These are phyloP conservation scores for Rotaria socialis DNA, from an alignment of 2,888 invertebrate genomes.

Conservation along the genomic window DNA sequence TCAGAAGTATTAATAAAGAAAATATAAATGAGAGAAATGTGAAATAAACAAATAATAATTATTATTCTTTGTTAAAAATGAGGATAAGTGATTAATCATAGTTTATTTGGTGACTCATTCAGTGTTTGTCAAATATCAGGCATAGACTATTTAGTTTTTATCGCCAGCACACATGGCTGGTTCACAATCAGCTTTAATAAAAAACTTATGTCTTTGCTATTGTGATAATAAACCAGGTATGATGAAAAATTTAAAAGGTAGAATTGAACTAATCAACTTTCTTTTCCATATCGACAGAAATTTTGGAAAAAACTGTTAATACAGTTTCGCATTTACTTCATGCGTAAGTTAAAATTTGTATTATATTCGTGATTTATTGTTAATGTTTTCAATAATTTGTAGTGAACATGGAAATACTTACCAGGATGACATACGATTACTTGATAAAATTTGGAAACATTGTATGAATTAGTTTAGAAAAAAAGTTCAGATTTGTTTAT, in stretches of 20 bases:
- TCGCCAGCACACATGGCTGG: background rate
- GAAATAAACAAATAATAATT: background rate
- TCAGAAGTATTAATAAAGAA: background rate
- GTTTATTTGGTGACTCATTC: background rate
- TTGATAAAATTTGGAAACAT: conserved; percentile 34
- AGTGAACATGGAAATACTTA: conserved; percentile 5
- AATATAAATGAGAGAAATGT: background rate
- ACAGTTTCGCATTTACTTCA: conserved; percentile 19
- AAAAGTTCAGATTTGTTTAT: too few species aligned
- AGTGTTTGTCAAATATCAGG: background rate
- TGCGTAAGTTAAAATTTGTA: background rate
- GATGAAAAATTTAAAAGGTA: background rate
- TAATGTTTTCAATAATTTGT: background rate
- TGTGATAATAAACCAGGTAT: conserved; percentile 35
- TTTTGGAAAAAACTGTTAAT: conserved; percentile 7
- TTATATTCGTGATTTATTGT: background rate
- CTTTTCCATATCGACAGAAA: background rate
- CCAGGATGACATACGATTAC: conserved; percentile 32
- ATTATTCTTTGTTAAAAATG: background rate
- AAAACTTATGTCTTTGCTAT: conserved; percentile 35
- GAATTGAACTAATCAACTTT: background rate
- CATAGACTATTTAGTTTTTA: background rate
- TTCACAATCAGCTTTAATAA: background rate
- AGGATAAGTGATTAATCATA: background rate
- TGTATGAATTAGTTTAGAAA: background rate